Evolutionary conservation across 2,113 vertebrate genomes (phyloP).

Genomic region (Crypturellus undulatus): DNA sequence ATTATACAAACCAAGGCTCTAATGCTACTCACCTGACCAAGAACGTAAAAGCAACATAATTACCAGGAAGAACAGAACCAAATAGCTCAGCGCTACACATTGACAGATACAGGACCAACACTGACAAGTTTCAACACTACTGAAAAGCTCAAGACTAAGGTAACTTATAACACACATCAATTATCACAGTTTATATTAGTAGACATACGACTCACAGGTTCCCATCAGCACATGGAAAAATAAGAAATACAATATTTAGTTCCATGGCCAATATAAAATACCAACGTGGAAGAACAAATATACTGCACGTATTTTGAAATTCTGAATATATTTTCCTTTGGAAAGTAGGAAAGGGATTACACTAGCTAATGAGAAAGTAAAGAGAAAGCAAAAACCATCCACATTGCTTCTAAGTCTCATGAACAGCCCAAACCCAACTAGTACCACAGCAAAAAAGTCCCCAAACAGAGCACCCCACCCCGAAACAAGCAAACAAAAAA

Average conservation of each 20-base stretch:
- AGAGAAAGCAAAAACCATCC: accelerated
- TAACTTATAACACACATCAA: background rate
- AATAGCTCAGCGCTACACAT: background rate
- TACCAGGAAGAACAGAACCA: background rate
- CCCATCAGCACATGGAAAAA: accelerated
- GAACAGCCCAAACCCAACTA: background rate
- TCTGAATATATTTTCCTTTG: background rate
- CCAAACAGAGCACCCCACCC: too few relatives aligned
- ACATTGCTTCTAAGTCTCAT: background rate
- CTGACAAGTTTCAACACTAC: too few relatives aligned
- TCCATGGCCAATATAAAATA: accelerated
- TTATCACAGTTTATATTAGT: background rate
- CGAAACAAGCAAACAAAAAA: background rate
- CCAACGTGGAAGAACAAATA: background rate
- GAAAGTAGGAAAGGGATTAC: accelerated
- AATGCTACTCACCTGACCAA: accelerated
- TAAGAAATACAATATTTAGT: accelerated
- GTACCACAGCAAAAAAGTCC: accelerated
- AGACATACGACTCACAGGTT: accelerated
- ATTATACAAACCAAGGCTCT: background rate
- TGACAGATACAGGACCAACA: background rate
- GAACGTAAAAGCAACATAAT: background rate
- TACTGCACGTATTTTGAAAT: accelerated
- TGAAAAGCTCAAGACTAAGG: accelerated
- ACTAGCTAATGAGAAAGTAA: accelerated